A percentile compares a stretch with the other conserved stretches of the same genome.
Evolutionary conservation across 2,113 vertebrate genomes (phyloP).

Genomic region (Eira barbara): DNA sequence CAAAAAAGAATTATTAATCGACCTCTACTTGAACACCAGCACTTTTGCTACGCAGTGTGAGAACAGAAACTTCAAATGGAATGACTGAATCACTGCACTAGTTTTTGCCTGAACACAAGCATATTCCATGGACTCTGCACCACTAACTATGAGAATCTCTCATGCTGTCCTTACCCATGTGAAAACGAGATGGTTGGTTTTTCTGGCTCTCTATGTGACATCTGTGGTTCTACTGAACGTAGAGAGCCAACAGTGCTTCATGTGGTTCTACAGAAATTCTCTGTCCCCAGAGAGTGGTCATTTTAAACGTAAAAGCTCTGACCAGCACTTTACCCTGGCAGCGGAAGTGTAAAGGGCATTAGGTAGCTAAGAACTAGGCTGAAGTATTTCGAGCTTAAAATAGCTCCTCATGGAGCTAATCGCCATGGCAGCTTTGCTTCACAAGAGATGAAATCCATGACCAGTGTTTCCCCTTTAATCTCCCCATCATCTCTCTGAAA

Average conservation of each 20-base stretch:
- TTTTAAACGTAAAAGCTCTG: constrained; percentile 23
- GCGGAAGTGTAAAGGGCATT: neutral
- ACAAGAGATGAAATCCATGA: neutral
- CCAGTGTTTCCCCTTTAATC: neutral
- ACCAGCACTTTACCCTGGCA: neutral
- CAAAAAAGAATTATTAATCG: neutral
- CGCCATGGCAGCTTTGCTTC: constrained; percentile 9
- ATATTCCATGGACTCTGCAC: neutral
- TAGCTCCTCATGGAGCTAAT: neutral
- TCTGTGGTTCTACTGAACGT: neutral
- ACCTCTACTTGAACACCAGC: neutral
- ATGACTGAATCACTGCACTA: neutral
- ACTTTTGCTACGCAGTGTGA: neutral
- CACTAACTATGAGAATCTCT: neutral
- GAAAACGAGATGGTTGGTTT: neutral
- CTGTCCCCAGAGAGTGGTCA: neutral
- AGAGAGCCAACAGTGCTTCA: neutral
- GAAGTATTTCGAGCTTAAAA: constrained; percentile 35
- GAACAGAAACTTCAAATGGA: constrained; percentile 19
- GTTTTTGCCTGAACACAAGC: neutral
- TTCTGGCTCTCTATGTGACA: neutral
- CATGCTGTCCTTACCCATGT: neutral
- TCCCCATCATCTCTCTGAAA: constrained; percentile 28
- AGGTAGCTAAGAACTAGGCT: neutral
- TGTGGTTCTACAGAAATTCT: neutral